Base-by-base conservation (phyloP, 2,797 vertebrate species). In the Enteromius treurensis region DNA sequence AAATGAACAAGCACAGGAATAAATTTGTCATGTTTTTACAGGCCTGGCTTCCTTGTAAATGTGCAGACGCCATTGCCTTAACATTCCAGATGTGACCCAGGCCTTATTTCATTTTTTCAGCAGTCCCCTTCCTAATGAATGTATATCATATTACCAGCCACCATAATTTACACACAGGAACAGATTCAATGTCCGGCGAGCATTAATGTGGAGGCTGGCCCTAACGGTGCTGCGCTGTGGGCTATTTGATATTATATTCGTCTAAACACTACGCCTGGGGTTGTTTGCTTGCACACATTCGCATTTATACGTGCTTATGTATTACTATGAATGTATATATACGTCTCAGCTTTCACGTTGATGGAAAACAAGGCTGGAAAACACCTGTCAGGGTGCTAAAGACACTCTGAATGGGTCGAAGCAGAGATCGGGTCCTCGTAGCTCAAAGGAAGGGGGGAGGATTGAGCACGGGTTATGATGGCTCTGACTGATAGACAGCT, bases 1-100 rank as follows among this genome's bases (percentile, higher is more conserved):
- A 90, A 91, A 92, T 93, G 91, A 93, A 92, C 90, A 90, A 88
- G 91, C 86, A 89, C 23, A 29, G 64, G 90, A 91, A 93, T 90
- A 89, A 91, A 91, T 93, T 90, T 87, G 86, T 91, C 90, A 83
- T 88, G 87, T 86, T 90, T 88, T 89, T 87, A 86, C 87, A 91
- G 87, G 86, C 87, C 83, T 86, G 84, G 82, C 79, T 89, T 91
- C 64, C 85, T 88, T 88, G 73, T 8, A 85, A 91, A 88, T 90
- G 81, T 89, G 85, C 90, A 87, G 87, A 86, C 88, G 84, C 88
- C 89, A 82, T 89, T 88, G 85, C 82, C 87, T 90, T 90, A 83
- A 79, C 83, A 84, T 88, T 88, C 87, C 86, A 82, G 69, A 87
- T 88, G 70, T 81, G 83, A 88, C 85, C 85, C 83, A 71, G 80